Conservation (phyloP, 2,113 vertebrate species). For the Galeopterus variegatus region DNA sequence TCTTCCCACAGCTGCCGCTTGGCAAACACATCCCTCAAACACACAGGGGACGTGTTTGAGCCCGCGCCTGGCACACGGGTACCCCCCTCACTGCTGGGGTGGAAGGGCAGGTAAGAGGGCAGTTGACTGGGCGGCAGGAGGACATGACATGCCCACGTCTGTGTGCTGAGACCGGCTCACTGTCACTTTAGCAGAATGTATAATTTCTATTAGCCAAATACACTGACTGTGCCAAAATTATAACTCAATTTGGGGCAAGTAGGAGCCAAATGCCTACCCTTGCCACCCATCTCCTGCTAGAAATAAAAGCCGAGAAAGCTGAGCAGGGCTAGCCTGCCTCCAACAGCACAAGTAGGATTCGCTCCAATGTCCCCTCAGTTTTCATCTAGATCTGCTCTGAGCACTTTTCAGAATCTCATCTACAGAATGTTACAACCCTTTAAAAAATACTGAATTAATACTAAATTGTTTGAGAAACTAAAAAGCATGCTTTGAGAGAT, state of each 20-base stretch:
- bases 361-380: not conserved
- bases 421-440: not conserved
- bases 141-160: not conserved
- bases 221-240: not conserved
- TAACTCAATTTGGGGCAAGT: not conserved
- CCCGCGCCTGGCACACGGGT: not conserved
- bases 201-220: not conserved
- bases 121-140: not conserved
- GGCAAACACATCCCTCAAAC: no score
- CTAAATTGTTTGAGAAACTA: not conserved
- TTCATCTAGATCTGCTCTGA: not conserved
- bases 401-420: not conserved
- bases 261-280: not conserved
- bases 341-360: not conserved
- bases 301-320: constrained; percentile 31
- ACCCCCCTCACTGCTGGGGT: not conserved
- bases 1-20: not conserved
- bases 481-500: not conserved
- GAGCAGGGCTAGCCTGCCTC: not conserved
- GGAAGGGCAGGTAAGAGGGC: not conserved
- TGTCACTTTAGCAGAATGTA: not conserved
- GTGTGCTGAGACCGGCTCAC: not conserved
- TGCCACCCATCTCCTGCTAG: not conserved
- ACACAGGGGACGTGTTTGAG: no score
- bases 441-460: not conserved